A percentile compares a stretch with the other conserved stretches of the same genome.
These are phyloP conservation scores for Atlantisia rogersi DNA, from an alignment of 2,113 vertebrate genomes.

Conservation along the genomic window DNA sequence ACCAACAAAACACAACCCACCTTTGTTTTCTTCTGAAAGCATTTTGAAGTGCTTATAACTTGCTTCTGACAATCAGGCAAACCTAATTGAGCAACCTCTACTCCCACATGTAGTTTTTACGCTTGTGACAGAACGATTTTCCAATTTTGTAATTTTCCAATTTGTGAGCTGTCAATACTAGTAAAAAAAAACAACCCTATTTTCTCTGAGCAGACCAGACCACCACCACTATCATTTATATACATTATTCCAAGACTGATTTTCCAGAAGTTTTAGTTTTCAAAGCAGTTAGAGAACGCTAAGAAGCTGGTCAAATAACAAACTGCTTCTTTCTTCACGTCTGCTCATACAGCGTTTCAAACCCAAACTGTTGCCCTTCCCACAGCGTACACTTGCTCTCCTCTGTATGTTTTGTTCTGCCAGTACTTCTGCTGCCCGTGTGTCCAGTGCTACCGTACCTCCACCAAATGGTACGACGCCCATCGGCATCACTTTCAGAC, in stretches of 20 bases:
- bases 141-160: not conserved
- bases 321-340: fast-evolving
- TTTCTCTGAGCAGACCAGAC: not conserved
- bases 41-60: not conserved
- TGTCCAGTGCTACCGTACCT: not conserved
- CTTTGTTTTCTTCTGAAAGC: not conserved
- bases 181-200: not conserved
- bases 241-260: fast-evolving
- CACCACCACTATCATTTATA: not conserved
- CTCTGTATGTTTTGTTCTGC: not conserved
- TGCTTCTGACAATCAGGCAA: not conserved
- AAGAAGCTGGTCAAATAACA: not conserved
- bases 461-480: not conserved
- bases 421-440: not conserved
- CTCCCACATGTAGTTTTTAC: not conserved
- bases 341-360: not conserved
- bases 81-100: not conserved
- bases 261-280: not conserved
- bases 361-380: not conserved
- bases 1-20: too few relatives aligned
- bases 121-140: not conserved
- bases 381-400: not conserved
- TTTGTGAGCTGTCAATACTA: not conserved
- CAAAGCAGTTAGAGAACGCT: not conserved
- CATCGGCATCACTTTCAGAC: not conserved